Percentiles rank a stretch among this genome's conserved stretches.
phyloP scores from a whole-genome alignment of 2,888 invertebrate species.

The Abscondita cerata region DNA sequence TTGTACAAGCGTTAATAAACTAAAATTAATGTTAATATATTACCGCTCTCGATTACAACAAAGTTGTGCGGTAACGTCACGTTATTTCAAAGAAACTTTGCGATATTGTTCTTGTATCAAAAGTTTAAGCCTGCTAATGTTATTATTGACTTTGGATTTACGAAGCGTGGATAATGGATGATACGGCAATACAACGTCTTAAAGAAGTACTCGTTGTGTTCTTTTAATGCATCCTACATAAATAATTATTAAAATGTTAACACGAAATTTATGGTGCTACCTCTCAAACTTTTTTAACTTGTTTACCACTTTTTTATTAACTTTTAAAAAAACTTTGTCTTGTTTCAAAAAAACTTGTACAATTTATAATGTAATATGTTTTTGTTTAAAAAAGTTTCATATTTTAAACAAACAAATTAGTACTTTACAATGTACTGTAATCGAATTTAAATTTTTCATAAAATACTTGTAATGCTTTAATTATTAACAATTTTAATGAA shows the following conservation, averaged over 20 bases:
- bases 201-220: conserved; percentile 11
- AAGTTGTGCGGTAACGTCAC: neutral
- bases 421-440: too few relatives aligned
- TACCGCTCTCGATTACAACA: neutral
- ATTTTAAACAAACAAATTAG: too few relatives aligned
- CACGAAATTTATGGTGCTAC: conserved; percentile 24
- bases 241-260: conserved; percentile 15
- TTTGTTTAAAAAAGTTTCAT: too few relatives aligned
- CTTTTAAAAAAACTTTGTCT: too few relatives aligned
- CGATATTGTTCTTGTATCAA: conserved; percentile 37
- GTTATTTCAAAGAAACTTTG: conserved; percentile 35
- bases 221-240: conserved; percentile 15
- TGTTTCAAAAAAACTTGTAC: too few relatives aligned
- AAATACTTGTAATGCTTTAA: too few relatives aligned
- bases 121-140: conserved; percentile 52
- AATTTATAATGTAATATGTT: too few relatives aligned
- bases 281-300: neutral
- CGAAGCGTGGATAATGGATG: conserved; percentile 53
- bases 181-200: conserved; percentile 34
- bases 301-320: too few relatives aligned
- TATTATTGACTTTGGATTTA: conserved; percentile 55
- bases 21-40: conserved; percentile 20
- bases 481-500: too few relatives aligned
- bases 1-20: conserved; percentile 6
- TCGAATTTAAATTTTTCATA: too few relatives aligned